A percentile compares a stretch with the other conserved stretches of the same genome.
Conservation (phyloP, 2,113 vertebrate species). For the Clinocottus analis region DNA sequence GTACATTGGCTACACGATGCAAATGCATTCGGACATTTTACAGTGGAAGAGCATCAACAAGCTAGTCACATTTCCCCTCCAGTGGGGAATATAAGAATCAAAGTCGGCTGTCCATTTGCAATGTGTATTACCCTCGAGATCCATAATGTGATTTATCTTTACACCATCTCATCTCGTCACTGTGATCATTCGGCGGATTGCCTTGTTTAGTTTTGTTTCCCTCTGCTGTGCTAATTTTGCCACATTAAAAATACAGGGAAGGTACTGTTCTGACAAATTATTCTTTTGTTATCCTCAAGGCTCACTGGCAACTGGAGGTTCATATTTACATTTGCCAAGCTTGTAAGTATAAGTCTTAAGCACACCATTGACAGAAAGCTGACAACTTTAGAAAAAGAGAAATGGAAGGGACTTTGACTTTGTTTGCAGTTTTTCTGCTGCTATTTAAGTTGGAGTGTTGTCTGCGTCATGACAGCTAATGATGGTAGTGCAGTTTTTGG, state of each 20-base stretch:
- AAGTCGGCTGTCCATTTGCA: conserved; percentile 70
- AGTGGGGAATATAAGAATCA: conserved; percentile 66
- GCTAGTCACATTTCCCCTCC: conserved; percentile 17
- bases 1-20: conserved; percentile 38
- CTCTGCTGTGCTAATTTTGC: conserved; percentile 55
- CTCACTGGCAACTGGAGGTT: conserved; percentile 45
- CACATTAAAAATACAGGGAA: conserved; percentile 48
- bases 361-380: conserved; percentile 69
- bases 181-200: conserved; percentile 39
- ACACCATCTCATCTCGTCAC: conserved; percentile 67
- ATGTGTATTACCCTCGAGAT: conserved; percentile 76
- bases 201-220: conserved; percentile 32
- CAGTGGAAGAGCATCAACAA: conserved; percentile 49
- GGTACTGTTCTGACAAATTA: conserved; percentile 48
- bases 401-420: conserved; percentile 67
- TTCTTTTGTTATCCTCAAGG: conserved; percentile 53
- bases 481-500: conserved; percentile 62
- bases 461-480: conserved; percentile 72
- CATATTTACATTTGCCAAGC: conserved; percentile 58
- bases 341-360: conserved; percentile 54
- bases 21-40: conserved; percentile 59
- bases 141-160: conserved; percentile 62
- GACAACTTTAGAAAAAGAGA: conserved; percentile 63
- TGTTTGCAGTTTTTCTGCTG: conserved; percentile 64
- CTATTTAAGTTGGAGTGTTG: conserved; percentile 67